phyloP scores from a whole-genome alignment of 2,888 invertebrate species.

The Steinernema carpocapsae region DNA sequence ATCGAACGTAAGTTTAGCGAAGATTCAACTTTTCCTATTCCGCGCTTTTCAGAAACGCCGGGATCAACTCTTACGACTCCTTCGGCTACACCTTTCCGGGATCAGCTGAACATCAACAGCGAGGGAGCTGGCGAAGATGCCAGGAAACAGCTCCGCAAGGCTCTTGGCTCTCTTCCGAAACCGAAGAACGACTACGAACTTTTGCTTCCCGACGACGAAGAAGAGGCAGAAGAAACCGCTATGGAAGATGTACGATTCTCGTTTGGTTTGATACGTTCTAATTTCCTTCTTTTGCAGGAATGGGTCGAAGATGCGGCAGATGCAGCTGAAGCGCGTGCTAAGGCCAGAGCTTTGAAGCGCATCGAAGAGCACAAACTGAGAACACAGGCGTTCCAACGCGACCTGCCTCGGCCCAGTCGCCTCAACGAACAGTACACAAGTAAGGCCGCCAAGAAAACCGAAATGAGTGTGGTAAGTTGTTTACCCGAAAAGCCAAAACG shows the following conservation, averaged over 20 bases:
- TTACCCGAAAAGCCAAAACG: slow-evolving; percentile 14
- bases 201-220: slow-evolving; percentile 82
- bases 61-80: slow-evolving; percentile 63
- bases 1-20: slow-evolving; percentile 37
- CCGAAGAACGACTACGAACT: slow-evolving; percentile 98
- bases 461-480: slow-evolving; percentile 51
- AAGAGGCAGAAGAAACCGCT: slow-evolving; percentile 42
- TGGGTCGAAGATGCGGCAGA: slow-evolving; percentile 68
- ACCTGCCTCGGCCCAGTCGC: slow-evolving; percentile 61
- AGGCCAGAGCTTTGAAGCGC: slow-evolving; percentile 68
- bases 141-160: slow-evolving; percentile 77
- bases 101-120: slow-evolving; percentile 91
- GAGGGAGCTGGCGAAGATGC: slow-evolving; percentile 79
- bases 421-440: slow-evolving; percentile 57
- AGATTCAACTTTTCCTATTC: not conserved
- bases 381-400: slow-evolving; percentile 58
- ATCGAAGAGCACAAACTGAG: slow-evolving; percentile 38
- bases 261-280: not conserved
- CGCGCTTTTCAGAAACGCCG: slow-evolving; percentile 44
- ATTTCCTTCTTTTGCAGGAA: slow-evolving; percentile 44
- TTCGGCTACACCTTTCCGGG: slow-evolving; percentile 81
- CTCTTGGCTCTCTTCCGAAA: slow-evolving; percentile 76
- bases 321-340: slow-evolving; percentile 64
- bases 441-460: slow-evolving; percentile 49
- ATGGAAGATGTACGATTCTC: slow-evolving; percentile 38